Base-by-base conservation (phyloP, 1,140 invertebrate species). In the Gryllus bimaculatus region DNA sequence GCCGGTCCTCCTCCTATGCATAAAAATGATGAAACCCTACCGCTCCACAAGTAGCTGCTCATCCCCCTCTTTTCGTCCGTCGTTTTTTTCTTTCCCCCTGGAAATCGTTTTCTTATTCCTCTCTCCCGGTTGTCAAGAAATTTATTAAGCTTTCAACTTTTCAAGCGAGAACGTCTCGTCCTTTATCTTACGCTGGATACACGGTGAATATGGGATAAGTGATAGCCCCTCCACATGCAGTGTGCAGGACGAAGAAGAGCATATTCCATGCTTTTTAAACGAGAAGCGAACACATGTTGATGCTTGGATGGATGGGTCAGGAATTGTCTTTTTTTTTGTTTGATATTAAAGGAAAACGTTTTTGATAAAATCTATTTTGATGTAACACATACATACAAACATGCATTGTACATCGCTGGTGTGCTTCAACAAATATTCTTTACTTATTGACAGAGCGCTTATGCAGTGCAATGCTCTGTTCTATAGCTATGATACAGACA, bases 11-110 rank as follows among this genome's bases (percentile, higher is more conserved):
- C 7, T 1, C 7, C 0, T 66, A 66, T 66, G 54, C 54, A 66
- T 66, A 66, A 66, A 66, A 66, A 66, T 66, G 54, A 66, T 66
- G 54, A 66, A 66, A 66, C 54, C 54, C 18, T 66, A 66, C 54
- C 7, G 54, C 54, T 66, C 18, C 54, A 66, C 54, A 66, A 66
- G 54, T 66, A 66, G 54, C 54, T 66, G 26, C 18, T 66, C 54
- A 13, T 18, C 54, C 54, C 54, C 54, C 54, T 18, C 49, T 18
- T 18, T 18, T 13, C 54, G 10, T 66, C 26, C 54, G 54, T 66
- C 54, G 18, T 39, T 18, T 66, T 66, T 66, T 66, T 66, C 54
- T 66, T 66, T 18, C 54, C 54, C 7, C 54, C 18, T 10, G 54
- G 54, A 66, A 66, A 66, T 66, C 54, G 54, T 66, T 66, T 66